These are phyloP conservation scores for Delphinus delphis DNA, from an alignment of 2,113 vertebrate species.

Conservation along the genomic window DNA sequence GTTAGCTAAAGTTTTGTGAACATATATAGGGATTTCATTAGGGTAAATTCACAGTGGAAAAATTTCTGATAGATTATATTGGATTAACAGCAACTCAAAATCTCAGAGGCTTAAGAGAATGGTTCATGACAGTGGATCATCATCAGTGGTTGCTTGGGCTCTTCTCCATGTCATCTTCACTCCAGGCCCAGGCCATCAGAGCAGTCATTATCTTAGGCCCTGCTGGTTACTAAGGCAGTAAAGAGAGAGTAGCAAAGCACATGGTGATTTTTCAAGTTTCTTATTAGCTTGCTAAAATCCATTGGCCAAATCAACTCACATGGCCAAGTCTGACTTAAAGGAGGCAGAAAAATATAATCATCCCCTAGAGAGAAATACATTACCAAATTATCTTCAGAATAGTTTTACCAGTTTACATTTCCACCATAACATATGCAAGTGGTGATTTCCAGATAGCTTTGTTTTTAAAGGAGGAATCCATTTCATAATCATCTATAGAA, in stretches of 20 bases:
- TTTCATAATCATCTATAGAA: neutral
- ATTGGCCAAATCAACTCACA: neutral
- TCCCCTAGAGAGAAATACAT: neutral
- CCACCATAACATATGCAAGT: neutral
- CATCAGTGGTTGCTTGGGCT: neutral
- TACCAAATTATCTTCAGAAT: neutral
- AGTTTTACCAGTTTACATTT: neutral
- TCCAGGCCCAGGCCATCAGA: neutral
- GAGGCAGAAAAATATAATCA: neutral
- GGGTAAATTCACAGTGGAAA: neutral
- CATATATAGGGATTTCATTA: neutral
- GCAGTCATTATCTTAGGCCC: neutral
- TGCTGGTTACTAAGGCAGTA: neutral
- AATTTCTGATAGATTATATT: neutral
- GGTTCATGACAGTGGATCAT: neutral
- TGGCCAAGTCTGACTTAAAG: neutral
- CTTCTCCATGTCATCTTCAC: neutral
- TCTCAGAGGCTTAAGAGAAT: neutral
- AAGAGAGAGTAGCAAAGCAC: neutral
- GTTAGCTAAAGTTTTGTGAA: neutral
- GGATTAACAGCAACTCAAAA: neutral
- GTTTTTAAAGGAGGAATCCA: neutral
- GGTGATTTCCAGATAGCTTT: neutral
- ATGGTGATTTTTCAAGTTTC: neutral
- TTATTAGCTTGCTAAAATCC: neutral